A percentile compares a stretch with the other conserved stretches of the same genome.
phyloP scores from a whole-genome alignment of 2,797 vertebrate species.

The Potorous gilbertii region DNA sequence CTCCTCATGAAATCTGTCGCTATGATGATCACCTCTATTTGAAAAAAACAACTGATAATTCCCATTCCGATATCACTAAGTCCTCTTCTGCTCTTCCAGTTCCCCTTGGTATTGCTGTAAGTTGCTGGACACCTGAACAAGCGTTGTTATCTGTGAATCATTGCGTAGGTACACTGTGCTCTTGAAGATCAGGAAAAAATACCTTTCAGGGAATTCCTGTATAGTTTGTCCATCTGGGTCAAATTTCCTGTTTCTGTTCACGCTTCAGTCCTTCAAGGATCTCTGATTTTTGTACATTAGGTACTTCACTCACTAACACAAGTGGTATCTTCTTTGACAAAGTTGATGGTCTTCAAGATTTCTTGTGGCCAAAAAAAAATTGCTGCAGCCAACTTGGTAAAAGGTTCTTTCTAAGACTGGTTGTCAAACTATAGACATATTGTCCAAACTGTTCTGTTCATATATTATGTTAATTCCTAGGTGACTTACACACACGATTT shows the following conservation, averaged over 20 bases:
- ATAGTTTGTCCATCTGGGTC: background rate
- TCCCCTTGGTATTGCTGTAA: background rate
- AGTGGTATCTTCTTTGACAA: background rate
- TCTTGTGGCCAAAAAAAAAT: background rate
- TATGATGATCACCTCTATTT: background rate
- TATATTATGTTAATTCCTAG: background rate
- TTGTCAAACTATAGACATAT: background rate
- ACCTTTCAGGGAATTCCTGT: background rate
- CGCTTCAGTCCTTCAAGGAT: background rate
- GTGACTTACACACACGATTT: background rate
- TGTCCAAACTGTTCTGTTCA: background rate
- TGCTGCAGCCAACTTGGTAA: background rate
- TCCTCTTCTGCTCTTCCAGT: background rate
- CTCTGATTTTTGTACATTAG: background rate
- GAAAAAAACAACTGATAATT: too few relatives aligned
- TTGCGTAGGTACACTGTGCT: accelerated
- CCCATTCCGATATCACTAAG: accelerated
- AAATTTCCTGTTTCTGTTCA: background rate
- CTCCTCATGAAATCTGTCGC: accelerated
- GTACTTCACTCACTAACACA: background rate
- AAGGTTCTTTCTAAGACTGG: background rate
- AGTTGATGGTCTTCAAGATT: background rate
- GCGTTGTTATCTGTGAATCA: background rate
- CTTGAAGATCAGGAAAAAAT: background rate
- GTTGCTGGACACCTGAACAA: background rate